Base-by-base conservation (phyloP, 35 echinoderm and acorn worm species). In the Strongylocentrotus purpuratus region DNA sequence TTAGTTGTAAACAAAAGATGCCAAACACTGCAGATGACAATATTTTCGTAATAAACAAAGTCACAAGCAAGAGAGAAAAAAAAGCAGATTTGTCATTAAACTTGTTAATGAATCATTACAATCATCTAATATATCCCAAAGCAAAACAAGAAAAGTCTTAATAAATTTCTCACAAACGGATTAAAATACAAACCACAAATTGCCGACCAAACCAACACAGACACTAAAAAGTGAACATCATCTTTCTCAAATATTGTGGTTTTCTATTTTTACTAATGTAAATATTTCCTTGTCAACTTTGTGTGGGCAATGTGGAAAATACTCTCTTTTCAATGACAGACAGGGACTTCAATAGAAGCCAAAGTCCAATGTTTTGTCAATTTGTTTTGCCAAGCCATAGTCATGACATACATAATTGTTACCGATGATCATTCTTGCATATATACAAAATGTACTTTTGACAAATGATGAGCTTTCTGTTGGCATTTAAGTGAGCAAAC, bases 291-390 rank as follows among this genome's bases (percentile, higher is more conserved):
- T n/a, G 65, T 78, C 65, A 78, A 78, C 65, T 7, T 22, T n/a
- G 65, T 78, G 65, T 78, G 2, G 65, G 22, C 20, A 28, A 28
- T 22, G 65, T 78, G 28, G 50, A 78, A n/a, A 78, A 78, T 78
- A 78, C 65, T 78, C 65, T 78, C 65, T 78, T 28, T 78, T 78
- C 28, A 78, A 78, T 78, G 65, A 78, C 65, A 78, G 65, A 78
- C 65, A 78, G 65, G 18, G 65, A 78, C 65, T 78, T 22, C 65
- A 78, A 22, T n/a, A 22, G 22, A 78, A 78, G 65, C n/a, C 65
- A 78, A 78, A 78, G 65, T 78, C 65, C 65, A 78, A 78, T 78
- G 65, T 78, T 78, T 78, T 78, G 65, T 78, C 65, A 78, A 78
- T 78, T 78, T 28, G 65, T 78, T 78, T 78, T 31, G 65, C 4